Evolutionary conservation across 1,140 invertebrate genomes (phyloP).

Genomic region (Samia ricini): DNA sequence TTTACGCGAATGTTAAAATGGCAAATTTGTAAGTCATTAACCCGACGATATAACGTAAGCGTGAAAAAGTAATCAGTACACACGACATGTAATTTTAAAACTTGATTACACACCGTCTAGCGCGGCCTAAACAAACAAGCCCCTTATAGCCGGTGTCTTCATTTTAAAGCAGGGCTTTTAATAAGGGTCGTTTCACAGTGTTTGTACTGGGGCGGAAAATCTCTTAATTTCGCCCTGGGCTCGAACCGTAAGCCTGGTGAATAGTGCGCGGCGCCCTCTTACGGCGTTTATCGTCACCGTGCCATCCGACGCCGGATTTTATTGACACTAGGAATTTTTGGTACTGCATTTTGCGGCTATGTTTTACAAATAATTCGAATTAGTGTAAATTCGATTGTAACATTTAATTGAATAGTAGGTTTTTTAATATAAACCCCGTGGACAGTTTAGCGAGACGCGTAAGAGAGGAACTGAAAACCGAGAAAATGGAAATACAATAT

Average conservation of each 20-base stretch:
- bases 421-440: too few relatives aligned
- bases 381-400: neutral
- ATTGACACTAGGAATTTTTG: neutral
- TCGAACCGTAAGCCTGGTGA: slow-evolving; percentile 50
- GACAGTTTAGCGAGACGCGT: too few relatives aligned
- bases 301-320: neutral
- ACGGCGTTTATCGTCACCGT: slow-evolving; percentile 32
- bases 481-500: too few relatives aligned
- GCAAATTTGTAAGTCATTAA: neutral
- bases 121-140: slow-evolving; percentile 44
- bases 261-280: slow-evolving; percentile 42
- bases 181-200: slow-evolving; percentile 60
- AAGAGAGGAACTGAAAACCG: too few relatives aligned
- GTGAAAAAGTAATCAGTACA: neutral
- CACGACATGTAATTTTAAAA: slow-evolving; percentile 33
- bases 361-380: neutral
- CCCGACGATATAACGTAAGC: neutral
- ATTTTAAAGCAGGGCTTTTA: slow-evolving; percentile 52
- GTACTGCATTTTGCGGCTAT: neutral
- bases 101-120: neutral
- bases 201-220: slow-evolving; percentile 54
- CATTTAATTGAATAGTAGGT: neutral
- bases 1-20: neutral
- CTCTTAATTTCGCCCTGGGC: slow-evolving; percentile 63
- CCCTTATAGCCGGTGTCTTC: slow-evolving; percentile 44